A percentile compares a stretch with the other conserved stretches of the same genome.
These are phyloP conservation scores for Pachypeltis micranthus DNA, from an alignment of 1,140 invertebrate genomes.

Conservation along the genomic window DNA sequence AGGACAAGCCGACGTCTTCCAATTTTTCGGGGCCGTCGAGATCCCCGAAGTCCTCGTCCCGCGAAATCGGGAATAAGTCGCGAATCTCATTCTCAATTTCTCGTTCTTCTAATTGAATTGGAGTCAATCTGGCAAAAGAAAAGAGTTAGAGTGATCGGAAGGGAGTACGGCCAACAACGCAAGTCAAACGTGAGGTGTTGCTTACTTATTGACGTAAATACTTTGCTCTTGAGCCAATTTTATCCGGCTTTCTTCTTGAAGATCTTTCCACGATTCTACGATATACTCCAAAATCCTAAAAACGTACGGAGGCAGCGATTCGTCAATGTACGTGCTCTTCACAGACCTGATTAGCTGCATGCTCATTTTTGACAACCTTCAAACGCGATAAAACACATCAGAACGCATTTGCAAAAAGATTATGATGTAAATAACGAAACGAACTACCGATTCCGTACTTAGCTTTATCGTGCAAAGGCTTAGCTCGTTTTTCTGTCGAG, in stretches of 20 bases:
- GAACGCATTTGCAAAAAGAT: too few species aligned
- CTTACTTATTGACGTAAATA: constrained; percentile 66
- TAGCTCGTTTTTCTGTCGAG: neutral
- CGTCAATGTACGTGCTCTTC: constrained; percentile 2
- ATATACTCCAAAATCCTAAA: constrained; percentile 43
- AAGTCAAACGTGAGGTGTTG: too few species aligned
- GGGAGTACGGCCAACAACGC: neutral
- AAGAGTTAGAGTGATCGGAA: neutral
- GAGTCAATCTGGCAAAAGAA: constrained; percentile 31
- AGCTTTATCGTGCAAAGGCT: neutral
- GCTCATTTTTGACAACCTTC: constrained; percentile 49
- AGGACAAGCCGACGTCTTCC: constrained; percentile 28
- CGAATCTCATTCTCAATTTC: constrained; percentile 54
- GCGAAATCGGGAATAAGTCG: constrained; percentile 62
- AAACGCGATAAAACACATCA: too few species aligned
- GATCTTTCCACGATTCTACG: constrained; percentile 59
- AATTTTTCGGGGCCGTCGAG: constrained; percentile 34
- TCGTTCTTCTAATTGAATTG: constrained; percentile 55
- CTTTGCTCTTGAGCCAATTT: constrained; percentile 62
- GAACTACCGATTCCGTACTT: too few species aligned
- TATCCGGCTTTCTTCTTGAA: constrained; percentile 52
- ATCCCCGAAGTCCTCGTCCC: constrained; percentile 54
- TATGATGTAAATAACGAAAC: too few species aligned
- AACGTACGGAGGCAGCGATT: constrained; percentile 36
- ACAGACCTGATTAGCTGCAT: constrained; percentile 31